Conservation (phyloP, 2,797 vertebrate genomes). For the Percopsis omiscomaycus region DNA sequence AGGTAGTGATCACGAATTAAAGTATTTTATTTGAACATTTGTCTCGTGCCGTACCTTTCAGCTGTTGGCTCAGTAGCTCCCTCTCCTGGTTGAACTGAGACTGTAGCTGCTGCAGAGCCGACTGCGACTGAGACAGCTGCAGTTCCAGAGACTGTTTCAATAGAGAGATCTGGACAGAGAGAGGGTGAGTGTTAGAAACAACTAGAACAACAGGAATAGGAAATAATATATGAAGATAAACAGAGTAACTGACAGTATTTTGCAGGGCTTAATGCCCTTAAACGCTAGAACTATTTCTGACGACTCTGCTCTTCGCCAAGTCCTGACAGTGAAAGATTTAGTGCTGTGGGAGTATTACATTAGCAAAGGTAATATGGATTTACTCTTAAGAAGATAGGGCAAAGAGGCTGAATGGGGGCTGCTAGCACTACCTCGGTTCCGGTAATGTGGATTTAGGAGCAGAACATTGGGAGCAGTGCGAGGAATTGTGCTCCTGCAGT, state of each 20-base stretch:
- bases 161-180: conserved; percentile 84
- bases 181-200: conserved; percentile 5
- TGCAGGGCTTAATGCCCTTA: conserved; percentile 19
- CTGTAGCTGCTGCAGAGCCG: conserved; percentile 92
- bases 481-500: conserved; percentile 26
- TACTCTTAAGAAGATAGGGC: background rate
- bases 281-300: conserved; percentile 33
- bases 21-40: too few relatives aligned
- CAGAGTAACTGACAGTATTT: background rate
- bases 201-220: background rate
- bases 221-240: background rate
- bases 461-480: conserved; percentile 39
- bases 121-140: conserved; percentile 95
- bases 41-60: conserved; percentile 71
- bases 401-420: background rate
- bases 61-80: conserved; percentile 93
- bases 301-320: conserved; percentile 39
- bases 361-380: conserved; percentile 48
- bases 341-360: conserved; percentile 30
- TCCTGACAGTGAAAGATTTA: conserved; percentile 41
- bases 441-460: conserved; percentile 54
- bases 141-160: conserved; percentile 97
- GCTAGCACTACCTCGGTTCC: background rate
- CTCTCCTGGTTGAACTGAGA: conserved; percentile 94
- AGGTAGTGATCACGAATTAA: too few relatives aligned